These are phyloP conservation scores for Promerops cafer DNA, from an alignment of 2,113 vertebrate species.

Conservation along the genomic window DNA sequence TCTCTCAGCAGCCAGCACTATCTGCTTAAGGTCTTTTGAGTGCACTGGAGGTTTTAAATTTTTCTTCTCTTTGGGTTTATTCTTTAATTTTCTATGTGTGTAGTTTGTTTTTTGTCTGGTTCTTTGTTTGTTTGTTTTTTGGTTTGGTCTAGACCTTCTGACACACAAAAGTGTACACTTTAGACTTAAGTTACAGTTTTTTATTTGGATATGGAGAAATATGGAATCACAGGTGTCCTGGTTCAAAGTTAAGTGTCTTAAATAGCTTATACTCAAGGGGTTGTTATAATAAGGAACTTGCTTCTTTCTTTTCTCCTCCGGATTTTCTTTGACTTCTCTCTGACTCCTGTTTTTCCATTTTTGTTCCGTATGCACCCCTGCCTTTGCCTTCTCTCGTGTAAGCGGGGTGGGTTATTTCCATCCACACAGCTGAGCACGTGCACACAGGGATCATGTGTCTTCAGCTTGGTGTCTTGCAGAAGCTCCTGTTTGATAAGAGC, in stretches of 20 bases:
- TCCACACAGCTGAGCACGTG: accelerated
- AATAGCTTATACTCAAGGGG: background rate
- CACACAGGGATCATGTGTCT: background rate
- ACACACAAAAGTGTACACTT: background rate
- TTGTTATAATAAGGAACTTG: background rate
- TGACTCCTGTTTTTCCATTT: background rate
- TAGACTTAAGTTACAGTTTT: background rate
- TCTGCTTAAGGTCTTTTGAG: background rate
- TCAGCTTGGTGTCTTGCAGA: background rate
- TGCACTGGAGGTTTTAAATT: background rate
- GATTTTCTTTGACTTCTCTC: background rate
- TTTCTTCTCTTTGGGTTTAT: background rate
- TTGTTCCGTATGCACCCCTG: background rate
- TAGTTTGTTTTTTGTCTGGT: background rate
- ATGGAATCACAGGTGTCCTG: background rate
- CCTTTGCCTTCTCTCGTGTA: background rate
- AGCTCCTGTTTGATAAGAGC: background rate
- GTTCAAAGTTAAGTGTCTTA: background rate
- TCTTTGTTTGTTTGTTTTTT: background rate
- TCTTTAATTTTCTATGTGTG: background rate
- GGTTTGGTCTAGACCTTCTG: background rate
- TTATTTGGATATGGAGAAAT: background rate
- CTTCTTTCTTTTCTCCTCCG: background rate
- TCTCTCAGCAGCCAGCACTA: background rate
- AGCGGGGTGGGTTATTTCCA: background rate